Base-by-base conservation (phyloP, 2,888 invertebrate genomes). In the Phalera bucephala region DNA sequence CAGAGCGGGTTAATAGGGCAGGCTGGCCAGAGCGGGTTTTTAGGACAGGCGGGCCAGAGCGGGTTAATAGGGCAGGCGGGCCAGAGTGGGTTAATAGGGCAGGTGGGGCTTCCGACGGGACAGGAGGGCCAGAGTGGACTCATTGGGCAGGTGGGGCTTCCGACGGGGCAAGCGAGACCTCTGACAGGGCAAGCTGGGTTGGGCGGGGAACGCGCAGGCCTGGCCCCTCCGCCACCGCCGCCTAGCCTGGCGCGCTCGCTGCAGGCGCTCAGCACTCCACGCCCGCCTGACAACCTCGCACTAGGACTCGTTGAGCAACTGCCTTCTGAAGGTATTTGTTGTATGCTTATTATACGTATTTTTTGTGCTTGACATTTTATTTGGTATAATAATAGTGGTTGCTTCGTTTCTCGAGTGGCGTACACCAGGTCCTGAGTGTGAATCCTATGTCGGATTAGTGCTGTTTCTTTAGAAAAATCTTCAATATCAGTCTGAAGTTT, bases 271-370 rank as follows among this genome's bases (percentile, higher is more conserved):
- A 91, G 91, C 1, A 91, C 90, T 13, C 92, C 92, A 0, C 74
- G 91, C n/a, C 88, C 85, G 1, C 86, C 90, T n/a, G 92, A 92
- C 43, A 88, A 90, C 50, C 66, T 92, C 1, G 91, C 93, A 3
- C 91, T 92, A 2, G 93, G 93, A 0, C 72, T 94, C 0, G 91
- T 95, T 3, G 93, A 94, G 60, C 92, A 93, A 46, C 73, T 95
- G 36, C 95, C 95, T 10, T 93, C 94, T 33, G 95, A 95, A 91
- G 93, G 93, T 93, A 54, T 40, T 39, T 36, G 26, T 43, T 36
- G 34, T 21, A 34, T 36, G n/a, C 33, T 15, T 35, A n/a, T n/a
- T n/a, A n/a, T n/a, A n/a, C n/a, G n/a, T n/a, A n/a, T n/a, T n/a
- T n/a, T n/a, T n/a, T n/a, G n/a, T n/a, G n/a, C n/a, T n/a, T n/a